Base-by-base conservation (phyloP, 2,888 invertebrate species). In the Nemotelus nigrinus region DNA sequence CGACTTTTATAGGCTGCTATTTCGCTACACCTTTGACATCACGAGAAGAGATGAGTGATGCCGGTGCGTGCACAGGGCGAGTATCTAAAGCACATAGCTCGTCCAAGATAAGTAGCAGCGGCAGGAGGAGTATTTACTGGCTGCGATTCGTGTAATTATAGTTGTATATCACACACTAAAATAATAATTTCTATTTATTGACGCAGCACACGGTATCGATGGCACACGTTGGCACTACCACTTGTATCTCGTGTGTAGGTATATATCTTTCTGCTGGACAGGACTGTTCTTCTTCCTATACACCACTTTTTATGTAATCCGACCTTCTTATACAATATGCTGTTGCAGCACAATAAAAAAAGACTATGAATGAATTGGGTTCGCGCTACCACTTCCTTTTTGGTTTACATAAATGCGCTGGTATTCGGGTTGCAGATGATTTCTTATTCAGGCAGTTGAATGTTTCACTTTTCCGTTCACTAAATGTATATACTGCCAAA, bases 1-100 rank as follows among this genome's bases (percentile, higher is more conserved):
- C 78, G 71, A 77, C 79, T 78, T 79, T 79, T 79, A 79, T 79
- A 79, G 74, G 70, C 75, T 63, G 74, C 64, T 76, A 75, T 74
- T 70, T 77, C 44, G 74, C 57, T 74, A 72, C 74, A 78, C 76
- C 77, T 79, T 78, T 78, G 77, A 78, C 78, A 76, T 79, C 78
- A 78, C 48, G 70, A 74, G 79, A 77, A 75, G 65, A 72, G 78
- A 78, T 47, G 75, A 75, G 48, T 64, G 65, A 64, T 76, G 74
- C 60, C 55, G 55, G 43, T 70, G 53, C 55, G 70, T 70, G 47
- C 55, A 43, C 55, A 39, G 55, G 5, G 55, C 53, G 8, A 53
- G 10, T 55, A 55, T 70, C 53, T 70, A 48, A 60, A 63, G 63
- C 74, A 74, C 60, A 74, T 74, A 72, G 47, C 70, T 45, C 70